Percentiles rank a stretch among this genome's conserved stretches.
Conservation (phyloP, 2,797 vertebrate species). For the Hephaestus fuliginosus region DNA sequence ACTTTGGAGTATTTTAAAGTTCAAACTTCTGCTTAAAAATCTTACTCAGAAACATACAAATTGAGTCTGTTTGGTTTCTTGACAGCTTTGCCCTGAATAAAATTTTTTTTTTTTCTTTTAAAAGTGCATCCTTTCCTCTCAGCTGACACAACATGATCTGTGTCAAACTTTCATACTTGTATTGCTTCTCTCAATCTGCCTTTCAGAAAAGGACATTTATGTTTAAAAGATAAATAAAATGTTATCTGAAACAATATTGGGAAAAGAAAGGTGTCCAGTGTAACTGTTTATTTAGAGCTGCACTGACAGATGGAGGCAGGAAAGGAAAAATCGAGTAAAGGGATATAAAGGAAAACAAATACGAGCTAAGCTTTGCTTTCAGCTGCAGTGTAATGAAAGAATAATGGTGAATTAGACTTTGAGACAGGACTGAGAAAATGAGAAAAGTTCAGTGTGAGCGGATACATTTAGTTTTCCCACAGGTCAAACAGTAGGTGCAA, state of each 20-base stretch:
- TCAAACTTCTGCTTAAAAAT: background rate
- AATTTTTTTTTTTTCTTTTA: too few species aligned
- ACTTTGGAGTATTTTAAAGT: background rate
- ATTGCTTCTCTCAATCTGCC: background rate
- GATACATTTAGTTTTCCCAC: slow-evolving; percentile 1
- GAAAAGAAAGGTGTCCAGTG: background rate
- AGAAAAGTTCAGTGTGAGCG: slow-evolving; percentile 36
- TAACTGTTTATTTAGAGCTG: background rate
- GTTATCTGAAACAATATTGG: background rate
- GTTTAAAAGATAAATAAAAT: background rate
- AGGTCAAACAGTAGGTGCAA: background rate
- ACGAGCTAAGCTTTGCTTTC: background rate
- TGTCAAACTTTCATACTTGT: background rate
- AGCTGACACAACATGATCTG: too few species aligned
- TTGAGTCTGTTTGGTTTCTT: background rate
- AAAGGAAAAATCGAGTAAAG: background rate
- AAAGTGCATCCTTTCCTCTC: too few species aligned
- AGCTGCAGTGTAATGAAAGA: background rate
- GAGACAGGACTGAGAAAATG: background rate
- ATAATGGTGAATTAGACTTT: background rate
- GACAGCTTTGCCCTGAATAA: background rate
- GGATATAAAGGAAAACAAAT: slow-evolving; percentile 4
- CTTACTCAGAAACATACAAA: background rate
- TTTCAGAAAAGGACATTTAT: background rate
- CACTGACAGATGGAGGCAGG: background rate